Base-by-base conservation (phyloP, 2,113 vertebrate genomes). In the Poeciliopsis occidentalis region DNA sequence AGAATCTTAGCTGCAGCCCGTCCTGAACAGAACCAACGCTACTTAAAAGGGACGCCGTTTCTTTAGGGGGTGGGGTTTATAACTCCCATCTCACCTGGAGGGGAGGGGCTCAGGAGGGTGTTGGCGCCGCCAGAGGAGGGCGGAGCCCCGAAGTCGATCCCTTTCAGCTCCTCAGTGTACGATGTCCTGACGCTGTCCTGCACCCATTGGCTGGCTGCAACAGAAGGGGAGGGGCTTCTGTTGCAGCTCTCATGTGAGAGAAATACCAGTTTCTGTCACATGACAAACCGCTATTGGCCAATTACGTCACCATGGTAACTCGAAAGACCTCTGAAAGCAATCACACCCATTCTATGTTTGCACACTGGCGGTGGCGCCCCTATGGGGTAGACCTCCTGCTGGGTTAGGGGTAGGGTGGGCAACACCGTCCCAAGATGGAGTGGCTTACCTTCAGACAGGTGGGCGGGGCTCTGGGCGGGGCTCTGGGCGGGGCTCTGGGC, bases 121-220 rank as follows among this genome's bases (percentile, higher is more conserved):
- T 88, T 92, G 67, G 69, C 81, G 70, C 65, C 69, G 77, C 57
- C 47, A 8, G 76, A 62, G 15, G 72, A 26, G 17, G 60, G 15
- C 10, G 83, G 66, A 5, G 68, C 71, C 8, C 81, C 87, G 74
- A 95, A 95, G 26, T 91, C 85, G 7, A 95, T 94, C 13, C 91
- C 93, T 64, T 87, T 72, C 54, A 95, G 89, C 30, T 94, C 94
- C 69, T 95, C 92, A 0, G 85, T 72, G 80, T 94, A 94, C 0
- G 94, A 94, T 60, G 75, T 75, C 47, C 63, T 80, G 39, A 77
- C 73, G 6, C 71, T 57, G 12, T 60, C 75, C 37, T 67, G 76
- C 54, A 76, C 76, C 37, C 67, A 75, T 34, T 78, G 88, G 67
- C 60, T 82, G 32, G 26, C 89, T 92, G 75, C 37, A 79, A 80